phyloP scores from a whole-genome alignment of 2,888 invertebrate genomes.

The Cryptus viduatorius region DNA sequence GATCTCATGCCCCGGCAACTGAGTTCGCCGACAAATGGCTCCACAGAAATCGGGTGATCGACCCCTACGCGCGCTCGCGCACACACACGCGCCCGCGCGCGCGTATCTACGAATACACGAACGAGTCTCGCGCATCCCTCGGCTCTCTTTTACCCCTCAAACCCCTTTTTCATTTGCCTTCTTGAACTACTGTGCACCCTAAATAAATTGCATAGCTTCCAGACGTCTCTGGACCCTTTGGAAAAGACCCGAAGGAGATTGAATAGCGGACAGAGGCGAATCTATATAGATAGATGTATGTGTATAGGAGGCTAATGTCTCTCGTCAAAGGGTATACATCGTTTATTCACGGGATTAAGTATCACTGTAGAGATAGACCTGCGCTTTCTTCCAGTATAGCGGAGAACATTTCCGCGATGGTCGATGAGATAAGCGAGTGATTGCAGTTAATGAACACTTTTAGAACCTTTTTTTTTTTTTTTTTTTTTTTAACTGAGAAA shows the following conservation, averaged over 20 bases:
- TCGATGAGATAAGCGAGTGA: conserved; percentile 5
- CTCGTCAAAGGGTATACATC: conserved; percentile 11
- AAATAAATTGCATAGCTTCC: conserved; percentile 60
- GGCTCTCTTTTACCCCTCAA: conserved; percentile 24
- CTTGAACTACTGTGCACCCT: conserved; percentile 46
- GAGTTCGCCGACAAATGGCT: conserved; percentile 67
- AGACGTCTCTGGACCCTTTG: conserved; percentile 55
- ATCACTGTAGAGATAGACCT: conserved; percentile 18
- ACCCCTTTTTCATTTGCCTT: conserved; percentile 44
- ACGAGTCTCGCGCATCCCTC: conserved; percentile 4
- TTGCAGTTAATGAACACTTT: conserved; percentile 7
- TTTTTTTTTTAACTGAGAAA: not conserved
- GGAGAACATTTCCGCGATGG: not conserved
- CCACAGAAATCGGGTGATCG: conserved; percentile 71
- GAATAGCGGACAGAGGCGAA: conserved; percentile 30
- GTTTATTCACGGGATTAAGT: conserved; percentile 14
- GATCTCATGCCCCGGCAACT: conserved; percentile 28
- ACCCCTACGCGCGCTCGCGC: conserved; percentile 52
- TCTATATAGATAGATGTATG: not conserved
- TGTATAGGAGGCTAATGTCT: conserved; percentile 17
- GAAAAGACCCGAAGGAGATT: conserved; percentile 44
- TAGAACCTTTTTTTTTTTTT: conserved; percentile 1
- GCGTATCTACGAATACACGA: no score
- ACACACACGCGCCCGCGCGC: not conserved
- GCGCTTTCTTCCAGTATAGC: conserved; percentile 4